Conservation (phyloP, 2,888 invertebrate species). For the Frankliniella intonsa region DNA sequence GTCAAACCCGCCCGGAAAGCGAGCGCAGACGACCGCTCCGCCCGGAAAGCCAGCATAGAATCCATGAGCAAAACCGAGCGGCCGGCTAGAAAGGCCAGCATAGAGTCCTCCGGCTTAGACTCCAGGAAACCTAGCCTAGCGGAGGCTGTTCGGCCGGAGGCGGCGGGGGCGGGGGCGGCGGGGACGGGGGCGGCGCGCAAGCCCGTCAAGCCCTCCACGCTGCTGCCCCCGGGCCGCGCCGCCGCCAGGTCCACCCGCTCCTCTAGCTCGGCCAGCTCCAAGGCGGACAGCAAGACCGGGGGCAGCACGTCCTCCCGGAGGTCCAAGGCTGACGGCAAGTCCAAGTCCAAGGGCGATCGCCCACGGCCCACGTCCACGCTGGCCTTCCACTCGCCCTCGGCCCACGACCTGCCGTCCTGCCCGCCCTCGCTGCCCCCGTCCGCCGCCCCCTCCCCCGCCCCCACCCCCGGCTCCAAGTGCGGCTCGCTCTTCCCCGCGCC, state of each 20-base stretch:
- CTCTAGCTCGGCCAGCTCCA: constrained; percentile 7
- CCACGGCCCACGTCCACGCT: constrained; percentile 15
- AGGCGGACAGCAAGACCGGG: background rate
- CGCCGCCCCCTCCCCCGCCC: constrained; percentile 1
- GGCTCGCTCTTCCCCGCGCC: background rate
- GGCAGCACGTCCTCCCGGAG: background rate
- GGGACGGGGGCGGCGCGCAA: background rate
- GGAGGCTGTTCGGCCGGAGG: no score
- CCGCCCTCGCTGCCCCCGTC: constrained; percentile 4
- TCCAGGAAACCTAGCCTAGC: no score
- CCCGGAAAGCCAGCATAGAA: background rate
- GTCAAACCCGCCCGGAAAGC: background rate
- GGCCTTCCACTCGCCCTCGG: constrained; percentile 6
- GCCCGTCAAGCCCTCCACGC: background rate
- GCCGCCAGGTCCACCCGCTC: background rate
- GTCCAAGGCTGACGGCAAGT: background rate
- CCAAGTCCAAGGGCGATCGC: background rate
- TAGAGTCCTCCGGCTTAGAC: background rate
- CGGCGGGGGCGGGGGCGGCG: no score
- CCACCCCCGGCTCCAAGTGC: background rate
- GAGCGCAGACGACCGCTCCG: background rate
- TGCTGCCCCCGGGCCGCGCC: background rate
- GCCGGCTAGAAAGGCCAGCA: background rate
- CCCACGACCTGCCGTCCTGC: background rate
- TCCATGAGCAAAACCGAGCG: background rate